Base-by-base conservation (phyloP, 2,888 invertebrate genomes). In the Thecocarcelia acutangulata region DNA sequence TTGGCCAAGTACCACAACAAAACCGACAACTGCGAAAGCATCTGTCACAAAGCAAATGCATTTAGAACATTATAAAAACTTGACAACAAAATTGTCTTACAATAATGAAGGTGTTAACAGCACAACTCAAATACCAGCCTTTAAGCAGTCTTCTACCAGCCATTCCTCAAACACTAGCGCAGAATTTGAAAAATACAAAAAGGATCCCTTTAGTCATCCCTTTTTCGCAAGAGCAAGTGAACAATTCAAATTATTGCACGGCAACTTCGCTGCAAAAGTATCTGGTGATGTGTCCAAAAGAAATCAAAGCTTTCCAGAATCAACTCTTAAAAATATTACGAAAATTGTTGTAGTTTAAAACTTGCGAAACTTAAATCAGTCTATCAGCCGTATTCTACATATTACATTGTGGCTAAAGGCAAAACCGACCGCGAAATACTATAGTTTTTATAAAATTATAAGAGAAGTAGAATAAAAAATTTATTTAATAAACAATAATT, bases 151-250 rank as follows among this genome's bases (percentile, higher is more conserved):
- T 33, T 33, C 5, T 33, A 8, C 24, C 5, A 3, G 24, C 2
- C n/a, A 24, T 24, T 24, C 24, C 2, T 33, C 5, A 5, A 8
- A 33, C 33, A 17, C 5, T 33, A n/a, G 13, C 17, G 3, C 17
- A 5, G 33, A 58, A 19, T n/a, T 9, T 12, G 52, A 63, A 13
- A 68, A 80, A 40, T 63, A 68, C 17, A 69, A 63, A 37, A 76
- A 75, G 1, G 68, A 84, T 75, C 74, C 82, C 17, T 83, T 84
- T 48, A 80, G 69, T 61, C 83, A 84, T 68, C 83, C 84, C 8
- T 84, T 84, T 54, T 85, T 85, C 58, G 56, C 76, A 17, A 83
- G 81, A 82, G 64, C 74, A 24, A 80, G 70, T 40, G 81, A 82
- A 50, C 37, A 78, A 37, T 21, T 81, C 3, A 44, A 79, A 48